Evolutionary conservation across 2,113 vertebrate genomes (phyloP).

Genomic region (Nothoprocta perdicaria): DNA sequence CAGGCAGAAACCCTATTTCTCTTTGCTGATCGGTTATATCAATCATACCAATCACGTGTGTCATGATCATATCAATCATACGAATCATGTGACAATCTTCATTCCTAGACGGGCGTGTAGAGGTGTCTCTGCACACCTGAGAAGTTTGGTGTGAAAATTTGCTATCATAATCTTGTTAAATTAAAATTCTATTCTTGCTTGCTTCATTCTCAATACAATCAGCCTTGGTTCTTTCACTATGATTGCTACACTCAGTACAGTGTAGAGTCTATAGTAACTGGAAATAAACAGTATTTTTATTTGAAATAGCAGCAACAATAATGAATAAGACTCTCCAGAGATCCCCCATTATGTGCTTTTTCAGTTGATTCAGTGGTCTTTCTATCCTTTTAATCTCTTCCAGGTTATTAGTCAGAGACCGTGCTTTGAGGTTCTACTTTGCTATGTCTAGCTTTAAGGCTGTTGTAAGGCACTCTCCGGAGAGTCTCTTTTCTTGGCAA

Average conservation of each 20-base stretch:
- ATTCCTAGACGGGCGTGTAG: background rate
- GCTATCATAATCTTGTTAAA: background rate
- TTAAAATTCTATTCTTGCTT: background rate
- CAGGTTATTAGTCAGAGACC: constrained; percentile 2
- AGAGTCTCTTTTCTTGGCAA: constrained; percentile 55
- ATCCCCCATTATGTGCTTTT: background rate
- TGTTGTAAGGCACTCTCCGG: constrained; percentile 25
- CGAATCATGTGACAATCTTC: background rate
- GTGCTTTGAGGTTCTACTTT: constrained; percentile 25
- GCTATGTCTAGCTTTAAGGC: constrained; percentile 29
- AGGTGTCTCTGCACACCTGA: background rate
- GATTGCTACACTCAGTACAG: background rate
- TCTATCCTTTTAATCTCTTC: background rate
- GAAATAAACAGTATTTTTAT: background rate
- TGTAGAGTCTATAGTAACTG: background rate
- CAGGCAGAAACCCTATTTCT: background rate
- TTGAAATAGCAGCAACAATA: background rate
- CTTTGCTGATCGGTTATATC: background rate
- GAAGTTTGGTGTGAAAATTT: background rate
- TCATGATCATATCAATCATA: background rate
- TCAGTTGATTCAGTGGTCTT: background rate
- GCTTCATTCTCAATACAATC: background rate
- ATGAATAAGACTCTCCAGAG: background rate
- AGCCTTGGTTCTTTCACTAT: background rate
- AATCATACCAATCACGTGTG: background rate